These are phyloP conservation scores for Pediacus dermestoides DNA, from an alignment of 2,888 invertebrate genomes.

Conservation along the genomic window DNA sequence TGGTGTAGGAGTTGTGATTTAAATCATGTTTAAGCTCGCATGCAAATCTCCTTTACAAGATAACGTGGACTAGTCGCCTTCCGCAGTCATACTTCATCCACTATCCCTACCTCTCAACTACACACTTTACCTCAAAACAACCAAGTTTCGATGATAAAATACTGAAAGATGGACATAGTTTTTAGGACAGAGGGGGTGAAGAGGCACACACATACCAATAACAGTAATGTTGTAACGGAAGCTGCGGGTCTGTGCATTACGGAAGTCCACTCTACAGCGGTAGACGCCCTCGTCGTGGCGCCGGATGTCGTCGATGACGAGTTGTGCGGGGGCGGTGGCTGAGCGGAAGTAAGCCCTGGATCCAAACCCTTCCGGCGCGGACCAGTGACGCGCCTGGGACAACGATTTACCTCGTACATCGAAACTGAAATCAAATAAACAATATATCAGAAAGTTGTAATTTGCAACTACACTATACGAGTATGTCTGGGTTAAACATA, in stretches of 20 bases:
- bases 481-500: too few species aligned
- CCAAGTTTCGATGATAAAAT: too few species aligned
- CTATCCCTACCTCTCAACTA: too few species aligned
- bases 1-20: conserved; percentile 12
- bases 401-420: conserved; percentile 81
- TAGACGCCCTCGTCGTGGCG: conserved; percentile 86
- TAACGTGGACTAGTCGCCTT: conserved; percentile 22
- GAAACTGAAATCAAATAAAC: conserved; percentile 61
- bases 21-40: conserved; percentile 25
- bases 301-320: conserved; percentile 79
- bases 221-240: conserved; percentile 87
- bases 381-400: conserved; percentile 78
- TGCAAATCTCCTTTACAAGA: conserved; percentile 23
- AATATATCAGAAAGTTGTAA: conserved; percentile 6
- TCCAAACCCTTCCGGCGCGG: conserved; percentile 80
- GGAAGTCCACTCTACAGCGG: conserved; percentile 86
- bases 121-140: too few species aligned
- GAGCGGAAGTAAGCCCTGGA: conserved; percentile 81
- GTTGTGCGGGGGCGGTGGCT: conserved; percentile 73
- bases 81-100: conserved; percentile 24
- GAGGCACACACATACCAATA: conserved; percentile 74
- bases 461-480: too few species aligned
- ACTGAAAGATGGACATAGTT: neutral
- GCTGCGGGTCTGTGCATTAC: conserved; percentile 84
- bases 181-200: neutral